These are phyloP conservation scores for Melospiza melodia DNA, from an alignment of 2,113 vertebrate genomes.

Conservation along the genomic window DNA sequence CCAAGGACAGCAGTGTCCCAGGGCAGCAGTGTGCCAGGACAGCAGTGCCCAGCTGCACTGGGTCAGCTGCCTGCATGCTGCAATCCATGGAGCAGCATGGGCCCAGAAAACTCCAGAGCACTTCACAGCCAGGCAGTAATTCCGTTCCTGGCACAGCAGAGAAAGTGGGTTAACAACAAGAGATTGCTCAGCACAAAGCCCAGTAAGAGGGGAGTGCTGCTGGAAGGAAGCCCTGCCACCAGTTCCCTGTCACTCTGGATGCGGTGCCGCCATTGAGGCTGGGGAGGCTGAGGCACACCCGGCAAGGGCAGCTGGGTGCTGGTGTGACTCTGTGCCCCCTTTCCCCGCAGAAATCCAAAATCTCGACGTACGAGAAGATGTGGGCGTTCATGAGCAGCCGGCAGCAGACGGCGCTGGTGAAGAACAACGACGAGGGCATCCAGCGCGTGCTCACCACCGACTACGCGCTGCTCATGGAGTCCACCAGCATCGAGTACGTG, in stretches of 20 bases:
- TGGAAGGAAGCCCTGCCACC: background rate
- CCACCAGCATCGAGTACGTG: slow-evolving; percentile 97
- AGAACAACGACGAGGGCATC: slow-evolving; percentile 94
- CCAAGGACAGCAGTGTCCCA: too few species aligned
- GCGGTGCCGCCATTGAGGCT: background rate
- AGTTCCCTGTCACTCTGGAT: background rate
- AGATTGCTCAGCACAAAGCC: background rate
- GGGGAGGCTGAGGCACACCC: background rate
- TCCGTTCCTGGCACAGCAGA: background rate
- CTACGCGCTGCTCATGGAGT: slow-evolving; percentile 97
- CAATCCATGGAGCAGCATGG: background rate
- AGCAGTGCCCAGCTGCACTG: background rate
- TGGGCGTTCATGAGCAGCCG: slow-evolving; percentile 99
- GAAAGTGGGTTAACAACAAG: background rate
- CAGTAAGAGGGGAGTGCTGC: background rate
- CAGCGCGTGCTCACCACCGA: slow-evolving; percentile 93
- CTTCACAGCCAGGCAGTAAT: background rate
- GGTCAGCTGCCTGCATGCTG: background rate
- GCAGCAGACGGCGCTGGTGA: slow-evolving; percentile 92
- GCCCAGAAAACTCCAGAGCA: background rate
- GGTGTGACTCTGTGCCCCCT: background rate
- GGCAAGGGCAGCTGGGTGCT: background rate
- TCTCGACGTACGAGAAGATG: slow-evolving; percentile 99
- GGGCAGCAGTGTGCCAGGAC: too few species aligned
- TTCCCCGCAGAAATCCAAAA: slow-evolving; percentile 90